Percentiles rank a stretch among this genome's conserved stretches.
Evolutionary conservation across 2,888 invertebrate genomes (phyloP).

Genomic region (Trisateles emortualis): DNA sequence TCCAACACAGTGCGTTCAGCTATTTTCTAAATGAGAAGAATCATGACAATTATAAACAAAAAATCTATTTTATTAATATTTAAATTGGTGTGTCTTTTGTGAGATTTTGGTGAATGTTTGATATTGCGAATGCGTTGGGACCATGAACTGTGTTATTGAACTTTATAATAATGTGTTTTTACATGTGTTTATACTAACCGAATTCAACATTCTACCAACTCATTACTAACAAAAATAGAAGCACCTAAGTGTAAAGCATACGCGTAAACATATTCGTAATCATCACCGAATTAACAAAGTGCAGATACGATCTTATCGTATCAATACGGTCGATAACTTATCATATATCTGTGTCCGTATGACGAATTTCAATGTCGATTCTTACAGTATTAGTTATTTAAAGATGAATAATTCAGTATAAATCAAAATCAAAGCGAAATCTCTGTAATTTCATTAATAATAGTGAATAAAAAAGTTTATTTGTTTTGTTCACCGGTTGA

Average conservation of each 20-base stretch:
- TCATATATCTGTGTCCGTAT: conserved; percentile 42
- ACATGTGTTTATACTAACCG: conserved; percentile 2
- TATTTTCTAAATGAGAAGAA: conserved; percentile 4
- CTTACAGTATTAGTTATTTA: conserved; percentile 6
- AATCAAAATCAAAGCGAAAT: background rate
- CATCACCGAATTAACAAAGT: conserved; percentile 27
- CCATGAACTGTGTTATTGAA: background rate
- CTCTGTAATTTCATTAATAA: background rate
- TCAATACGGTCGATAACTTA: conserved; percentile 45
- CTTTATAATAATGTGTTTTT: background rate
- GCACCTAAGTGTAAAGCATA: background rate
- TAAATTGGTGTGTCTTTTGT: background rate
- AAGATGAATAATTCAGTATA: background rate
- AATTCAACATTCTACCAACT: background rate
- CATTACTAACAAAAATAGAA: conserved; percentile 9
- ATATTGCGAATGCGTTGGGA: background rate
- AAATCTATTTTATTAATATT: background rate
- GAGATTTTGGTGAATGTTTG: no score
- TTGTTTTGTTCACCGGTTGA: conserved; percentile 3
- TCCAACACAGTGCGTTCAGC: conserved; percentile 16
- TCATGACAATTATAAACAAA: background rate
- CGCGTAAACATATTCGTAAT: conserved; percentile 17
- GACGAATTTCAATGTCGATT: conserved; percentile 24
- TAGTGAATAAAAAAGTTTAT: background rate
- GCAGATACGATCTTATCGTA: conserved; percentile 39